Base-by-base conservation (phyloP, 2,797 vertebrate species). In the Epinephelus awoara region DNA sequence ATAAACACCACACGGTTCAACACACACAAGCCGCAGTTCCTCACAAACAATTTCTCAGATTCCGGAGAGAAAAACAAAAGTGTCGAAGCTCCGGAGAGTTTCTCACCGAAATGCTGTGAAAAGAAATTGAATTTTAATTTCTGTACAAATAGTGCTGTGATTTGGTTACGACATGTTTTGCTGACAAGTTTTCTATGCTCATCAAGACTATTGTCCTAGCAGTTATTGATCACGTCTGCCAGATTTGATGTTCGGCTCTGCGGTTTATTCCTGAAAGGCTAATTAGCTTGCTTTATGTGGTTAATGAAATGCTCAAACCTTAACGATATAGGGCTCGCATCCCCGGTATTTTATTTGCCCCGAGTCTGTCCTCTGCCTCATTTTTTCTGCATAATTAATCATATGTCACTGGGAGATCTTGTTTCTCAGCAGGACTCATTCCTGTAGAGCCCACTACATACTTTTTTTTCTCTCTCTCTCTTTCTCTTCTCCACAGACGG, bases 401-500 rank as follows among this genome's bases (percentile, higher is more conserved):
- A 95, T 94, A 93, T 96, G 95, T 92, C 96, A 96, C 93, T 91
- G 94, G 95, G 94, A 97, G 96, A 96, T 97, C 94, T 95, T 96
- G 95, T 96, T 96, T 94, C 96, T 95, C 96, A 95, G 94, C 95
- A 95, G 95, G 96, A 96, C 94, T 95, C 93, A 90, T 96, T 95
- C 95, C 94, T 95, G 88, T 95, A 92, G 94, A 95, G 92, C 95
- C 93, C 40, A 80, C 68, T 71, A 75, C 80, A 81, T 85, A 77
- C 69, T 85, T 77, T 62, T 67, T 80, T 62, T 62, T 4, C 6
- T 58, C 57, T 63, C 61, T 73, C 17, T 83, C 52, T 84, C 47
- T 78, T 64, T 86, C 66, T 97, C 94, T 97, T 94, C 95, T 97
- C 96, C 94, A 91, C 97, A 99, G 98, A 99, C 98, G 96, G 98